Percentiles rank a stretch among this genome's conserved stretches.
Conservation (phyloP, 2,888 invertebrate genomes). For the Mythimna loreyi region DNA sequence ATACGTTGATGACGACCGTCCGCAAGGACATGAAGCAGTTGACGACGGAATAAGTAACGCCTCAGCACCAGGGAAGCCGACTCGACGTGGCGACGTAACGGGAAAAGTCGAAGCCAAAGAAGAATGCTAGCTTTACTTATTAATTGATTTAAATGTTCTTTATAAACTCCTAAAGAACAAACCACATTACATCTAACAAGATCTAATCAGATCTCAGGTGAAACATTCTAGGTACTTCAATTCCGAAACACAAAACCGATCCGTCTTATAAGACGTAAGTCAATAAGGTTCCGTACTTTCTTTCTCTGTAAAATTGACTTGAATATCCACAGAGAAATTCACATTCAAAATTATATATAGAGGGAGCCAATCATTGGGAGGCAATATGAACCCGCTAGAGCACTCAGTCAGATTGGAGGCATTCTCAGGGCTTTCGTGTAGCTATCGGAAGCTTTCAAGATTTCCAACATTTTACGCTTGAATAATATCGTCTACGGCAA, state of each 20-base stretch:
- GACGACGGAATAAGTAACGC: too few species aligned
- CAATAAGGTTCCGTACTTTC: constrained; percentile 51
- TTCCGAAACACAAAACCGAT: constrained; percentile 43
- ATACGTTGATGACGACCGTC: too few species aligned
- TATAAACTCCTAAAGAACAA: constrained; percentile 1
- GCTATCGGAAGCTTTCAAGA: constrained; percentile 82
- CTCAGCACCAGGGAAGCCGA: too few species aligned
- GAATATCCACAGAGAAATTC: constrained; percentile 65
- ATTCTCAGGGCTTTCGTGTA: constrained; percentile 72
- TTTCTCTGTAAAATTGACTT: constrained; percentile 61
- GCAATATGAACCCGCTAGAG: constrained; percentile 74
- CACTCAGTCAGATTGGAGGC: constrained; percentile 85
- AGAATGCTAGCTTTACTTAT: too few species aligned
- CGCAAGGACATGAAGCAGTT: too few species aligned
- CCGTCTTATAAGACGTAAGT: constrained; percentile 40
- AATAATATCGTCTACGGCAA: constrained; percentile 62
- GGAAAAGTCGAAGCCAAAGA: too few species aligned
- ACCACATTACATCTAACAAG: constrained; percentile 29
- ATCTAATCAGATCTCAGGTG: constrained; percentile 18
- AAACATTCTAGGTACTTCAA: constrained; percentile 37
- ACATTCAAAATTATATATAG: constrained; percentile 69
- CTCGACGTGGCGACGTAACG: too few species aligned
- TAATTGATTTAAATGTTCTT: too few species aligned
- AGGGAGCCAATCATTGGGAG: constrained; percentile 74
- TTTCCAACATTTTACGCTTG: constrained; percentile 76